Conservation (phyloP, 2,888 invertebrate species). For the Drosophila robusta region DNA sequence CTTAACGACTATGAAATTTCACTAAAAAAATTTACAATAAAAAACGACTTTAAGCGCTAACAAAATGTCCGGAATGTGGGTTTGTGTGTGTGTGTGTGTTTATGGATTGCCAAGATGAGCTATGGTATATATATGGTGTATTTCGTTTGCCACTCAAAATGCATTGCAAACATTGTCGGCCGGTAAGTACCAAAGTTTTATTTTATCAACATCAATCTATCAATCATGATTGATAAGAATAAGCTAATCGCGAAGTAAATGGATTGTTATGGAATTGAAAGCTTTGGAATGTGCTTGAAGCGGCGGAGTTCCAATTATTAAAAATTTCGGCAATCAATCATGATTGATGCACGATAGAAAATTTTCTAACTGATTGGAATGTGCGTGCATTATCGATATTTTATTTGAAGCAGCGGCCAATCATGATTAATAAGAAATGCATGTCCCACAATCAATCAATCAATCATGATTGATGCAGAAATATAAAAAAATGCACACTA, state of each 20-base stretch:
- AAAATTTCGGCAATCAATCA: background rate
- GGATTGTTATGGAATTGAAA: background rate
- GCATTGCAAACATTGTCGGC: conserved; percentile 36
- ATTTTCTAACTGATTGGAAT: background rate
- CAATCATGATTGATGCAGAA: conserved; percentile 4
- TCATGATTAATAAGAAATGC: conserved; percentile 35
- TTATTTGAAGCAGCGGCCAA: background rate
- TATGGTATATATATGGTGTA: conserved; percentile 26
- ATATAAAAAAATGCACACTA: background rate
- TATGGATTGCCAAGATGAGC: conserved; percentile 43
- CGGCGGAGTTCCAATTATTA: conserved; percentile 14
- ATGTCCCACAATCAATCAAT: background rate
- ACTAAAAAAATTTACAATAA: conserved; percentile 52
- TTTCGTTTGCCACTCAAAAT: conserved; percentile 16
- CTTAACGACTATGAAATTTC: conserved; percentile 58
- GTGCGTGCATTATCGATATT: background rate
- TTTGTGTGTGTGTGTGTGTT: conserved; percentile 32
- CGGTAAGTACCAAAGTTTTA: conserved; percentile 8
- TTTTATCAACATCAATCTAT: conserved; percentile 6
- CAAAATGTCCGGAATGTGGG: conserved; percentile 60
- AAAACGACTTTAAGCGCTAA: conserved; percentile 60
- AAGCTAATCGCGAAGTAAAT: background rate
- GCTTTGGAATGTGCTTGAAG: conserved; percentile 65
- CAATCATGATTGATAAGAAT: conserved; percentile 11
- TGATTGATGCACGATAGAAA: conserved; percentile 1